Evolutionary conservation across 2,113 vertebrate genomes (phyloP).

Genomic region (Pycnonotus jocosus): DNA sequence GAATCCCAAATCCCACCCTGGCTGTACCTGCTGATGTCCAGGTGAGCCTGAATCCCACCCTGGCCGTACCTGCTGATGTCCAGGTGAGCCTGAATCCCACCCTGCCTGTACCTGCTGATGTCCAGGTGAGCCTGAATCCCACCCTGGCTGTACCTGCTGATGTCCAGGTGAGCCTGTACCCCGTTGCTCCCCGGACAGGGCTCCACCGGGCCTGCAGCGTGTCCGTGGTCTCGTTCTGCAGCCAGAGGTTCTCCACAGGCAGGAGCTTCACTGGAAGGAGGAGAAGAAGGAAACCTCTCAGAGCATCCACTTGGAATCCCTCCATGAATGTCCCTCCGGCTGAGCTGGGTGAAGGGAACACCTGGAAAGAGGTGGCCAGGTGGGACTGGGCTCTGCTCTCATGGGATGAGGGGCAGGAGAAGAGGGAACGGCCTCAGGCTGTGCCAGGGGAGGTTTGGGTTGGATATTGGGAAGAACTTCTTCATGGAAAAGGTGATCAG

Average conservation of each 20-base stretch:
- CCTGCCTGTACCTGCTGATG: no score
- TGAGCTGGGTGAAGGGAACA: background rate
- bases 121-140: background rate
- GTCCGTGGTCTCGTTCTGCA: conserved; percentile 84
- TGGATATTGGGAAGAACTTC: background rate
- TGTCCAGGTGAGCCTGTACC: conserved; percentile 79
- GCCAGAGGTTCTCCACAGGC: conserved; percentile 73
- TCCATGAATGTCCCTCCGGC: background rate
- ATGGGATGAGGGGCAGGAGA: rapidly evolving
- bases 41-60: background rate
- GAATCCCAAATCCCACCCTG: background rate
- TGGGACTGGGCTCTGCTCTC: background rate
- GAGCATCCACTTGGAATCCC: background rate
- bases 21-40: background rate
- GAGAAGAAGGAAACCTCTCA: background rate
- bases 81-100: background rate
- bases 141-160: background rate
- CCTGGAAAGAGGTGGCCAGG: background rate
- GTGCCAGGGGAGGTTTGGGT: background rate
- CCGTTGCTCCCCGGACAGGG: conserved; percentile 78
- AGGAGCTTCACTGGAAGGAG: conserved; percentile 78
- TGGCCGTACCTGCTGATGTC: rapidly evolving
- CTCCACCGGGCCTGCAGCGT: conserved; percentile 81
- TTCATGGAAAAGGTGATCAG: background rate
- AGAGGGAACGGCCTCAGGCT: background rate